Base-by-base conservation (phyloP, 2,113 vertebrate genomes). In the Grammatotria lemairii region DNA sequence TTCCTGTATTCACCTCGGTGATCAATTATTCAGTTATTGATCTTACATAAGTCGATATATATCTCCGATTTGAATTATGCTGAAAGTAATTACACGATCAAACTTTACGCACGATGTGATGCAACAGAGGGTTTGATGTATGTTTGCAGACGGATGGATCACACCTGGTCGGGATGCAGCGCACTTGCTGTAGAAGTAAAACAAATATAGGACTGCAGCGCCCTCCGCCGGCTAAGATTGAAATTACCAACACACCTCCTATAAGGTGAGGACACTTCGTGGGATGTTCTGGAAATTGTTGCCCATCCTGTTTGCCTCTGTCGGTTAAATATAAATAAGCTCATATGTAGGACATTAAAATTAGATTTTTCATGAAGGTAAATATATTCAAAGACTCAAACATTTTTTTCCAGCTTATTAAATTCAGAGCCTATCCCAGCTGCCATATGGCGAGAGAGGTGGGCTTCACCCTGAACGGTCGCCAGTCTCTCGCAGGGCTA, bases 11-110 rank as follows among this genome's bases (percentile, higher is more conserved):
- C 73, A 82, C 38, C 65, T 80, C 11, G 65, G 19, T 73, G 26
- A 83, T 91, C 4, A 87, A 89, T 89, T 68, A 88, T 91, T 88
- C 4, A 90, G 68, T 65, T 7, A 73, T 82, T 49, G 49, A 13
- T 63, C 23, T 85, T 57, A 51, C 8, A 54, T 83, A 73, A 26
- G 57, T 84, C 85, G n/a, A 78, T 17, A n/a, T 14, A n/a, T 21
- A 40, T 42, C 68, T 79, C 33, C 13, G n/a, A 26, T 21, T 63
- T 89, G 8, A 75, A 40, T 65, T 5, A 8, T 40, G 5, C 17
- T 68, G 13, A 13, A 47, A 58, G 11, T 11, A 40, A 7, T 49
- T 7, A 8, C 10, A 35, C 1, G 7, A 19, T n/a, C 33, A 26
- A 19, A 38, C 8, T 28, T 13, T 9, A 9, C 8, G n/a, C 4